A percentile compares a stretch with the other conserved stretches of the same genome.
phyloP scores from a whole-genome alignment of 2,797 vertebrate species.

The Dipus sagitta region DNA sequence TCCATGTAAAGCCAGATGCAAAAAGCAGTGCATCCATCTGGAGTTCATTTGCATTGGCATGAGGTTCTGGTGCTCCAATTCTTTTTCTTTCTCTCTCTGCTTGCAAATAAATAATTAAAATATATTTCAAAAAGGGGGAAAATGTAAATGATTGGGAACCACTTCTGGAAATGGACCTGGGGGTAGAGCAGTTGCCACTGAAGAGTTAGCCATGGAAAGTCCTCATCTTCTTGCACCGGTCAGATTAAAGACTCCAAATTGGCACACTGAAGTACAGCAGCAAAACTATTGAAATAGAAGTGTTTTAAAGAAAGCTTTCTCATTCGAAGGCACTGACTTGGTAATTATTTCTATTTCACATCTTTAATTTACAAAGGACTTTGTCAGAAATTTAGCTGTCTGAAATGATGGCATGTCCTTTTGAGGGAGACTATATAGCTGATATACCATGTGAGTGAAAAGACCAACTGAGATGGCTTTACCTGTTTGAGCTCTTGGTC shows the following conservation, averaged over 20 bases:
- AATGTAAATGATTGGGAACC: background rate
- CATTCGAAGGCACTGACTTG: conserved; percentile 27
- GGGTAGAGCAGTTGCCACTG: background rate
- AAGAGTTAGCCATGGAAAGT: background rate
- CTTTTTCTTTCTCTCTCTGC: no score
- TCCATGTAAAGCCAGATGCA: no score
- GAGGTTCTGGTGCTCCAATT: no score
- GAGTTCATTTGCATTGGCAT: no score
- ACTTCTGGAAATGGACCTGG: background rate
- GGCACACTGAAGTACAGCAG: background rate
- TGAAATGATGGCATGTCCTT: background rate
- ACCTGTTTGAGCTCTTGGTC: background rate
- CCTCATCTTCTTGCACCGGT: background rate
- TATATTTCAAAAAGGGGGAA: background rate
- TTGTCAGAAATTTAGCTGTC: background rate
- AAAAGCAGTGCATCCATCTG: no score
- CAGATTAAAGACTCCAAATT: background rate
- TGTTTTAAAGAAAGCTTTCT: conserved; percentile 49
- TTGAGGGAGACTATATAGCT: background rate
- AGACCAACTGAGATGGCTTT: background rate
- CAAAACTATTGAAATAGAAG: conserved; percentile 3
- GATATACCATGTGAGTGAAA: background rate
- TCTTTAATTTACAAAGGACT: conserved; percentile 23
- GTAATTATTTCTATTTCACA: conserved; percentile 59
- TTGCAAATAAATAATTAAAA: no score